Percentiles rank a stretch among this genome's conserved stretches.
Evolutionary conservation across 2,113 vertebrate genomes (phyloP).

Genomic region (Tiliqua scincoides): DNA sequence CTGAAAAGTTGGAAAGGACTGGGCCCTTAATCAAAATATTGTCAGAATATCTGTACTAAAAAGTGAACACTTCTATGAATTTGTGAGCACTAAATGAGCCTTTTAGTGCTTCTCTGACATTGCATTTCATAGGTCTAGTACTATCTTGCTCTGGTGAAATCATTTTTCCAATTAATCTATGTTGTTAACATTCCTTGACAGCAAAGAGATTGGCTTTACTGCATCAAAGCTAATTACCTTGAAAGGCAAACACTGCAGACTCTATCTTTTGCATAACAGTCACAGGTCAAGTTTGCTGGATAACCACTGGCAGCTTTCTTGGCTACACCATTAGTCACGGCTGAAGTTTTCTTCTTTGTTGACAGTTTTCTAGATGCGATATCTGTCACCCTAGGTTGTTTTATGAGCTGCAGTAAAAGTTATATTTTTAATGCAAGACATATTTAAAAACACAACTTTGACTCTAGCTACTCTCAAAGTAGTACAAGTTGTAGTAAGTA

Average conservation of each 20-base stretch:
- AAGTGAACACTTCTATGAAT: constrained; percentile 4
- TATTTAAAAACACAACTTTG: constrained; percentile 39
- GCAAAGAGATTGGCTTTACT: constrained; percentile 48
- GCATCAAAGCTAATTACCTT: constrained; percentile 80
- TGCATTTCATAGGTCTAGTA: constrained; percentile 10
- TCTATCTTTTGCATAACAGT: constrained; percentile 88
- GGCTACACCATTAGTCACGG: constrained; percentile 68
- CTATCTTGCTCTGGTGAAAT: constrained; percentile 36
- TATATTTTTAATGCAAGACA: constrained; percentile 40
- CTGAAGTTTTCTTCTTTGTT: constrained; percentile 76
- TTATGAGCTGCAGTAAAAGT: constrained; percentile 78
- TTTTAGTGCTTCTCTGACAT: background rate
- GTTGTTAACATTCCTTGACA: constrained; percentile 48
- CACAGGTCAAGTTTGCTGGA: constrained; percentile 79
- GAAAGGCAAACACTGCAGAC: constrained; percentile 95
- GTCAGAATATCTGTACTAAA: constrained; percentile 7
- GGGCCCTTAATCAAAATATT: background rate
- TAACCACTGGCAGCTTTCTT: constrained; percentile 73
- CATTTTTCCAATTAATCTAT: constrained; percentile 37
- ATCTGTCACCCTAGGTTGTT: constrained; percentile 79
- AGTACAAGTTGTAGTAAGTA: constrained; percentile 1
- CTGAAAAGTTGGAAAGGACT: too few relatives aligned
- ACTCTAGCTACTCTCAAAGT: constrained; percentile 14
- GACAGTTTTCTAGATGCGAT: constrained; percentile 76
- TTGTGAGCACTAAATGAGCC: background rate